Conservation (phyloP, 2,797 vertebrate species). For the Enteromius afrohamiltoni region DNA sequence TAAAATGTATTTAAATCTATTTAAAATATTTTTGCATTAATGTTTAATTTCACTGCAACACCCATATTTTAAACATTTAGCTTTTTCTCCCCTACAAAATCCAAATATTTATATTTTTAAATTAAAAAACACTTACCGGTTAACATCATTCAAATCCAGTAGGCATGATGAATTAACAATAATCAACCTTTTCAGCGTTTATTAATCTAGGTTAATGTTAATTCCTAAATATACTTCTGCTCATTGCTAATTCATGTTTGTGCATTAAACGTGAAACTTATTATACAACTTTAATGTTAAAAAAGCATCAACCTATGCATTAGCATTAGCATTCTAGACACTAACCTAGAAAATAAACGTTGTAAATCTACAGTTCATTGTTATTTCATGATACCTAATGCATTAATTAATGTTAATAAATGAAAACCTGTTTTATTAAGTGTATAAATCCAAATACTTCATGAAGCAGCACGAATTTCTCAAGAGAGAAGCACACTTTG, state of each 20-base stretch:
- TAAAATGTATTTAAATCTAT: not conserved
- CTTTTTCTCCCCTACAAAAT: not conserved
- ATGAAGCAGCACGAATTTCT: not conserved
- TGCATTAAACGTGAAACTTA: not conserved
- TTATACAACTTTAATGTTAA: not conserved
- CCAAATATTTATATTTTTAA: not conserved
- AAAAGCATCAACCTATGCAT: not conserved
- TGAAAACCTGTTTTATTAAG: not conserved
- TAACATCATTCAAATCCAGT: not conserved
- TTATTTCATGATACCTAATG: slow-evolving; percentile 1
- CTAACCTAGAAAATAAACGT: slow-evolving; percentile 1
- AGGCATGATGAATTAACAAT: not conserved
- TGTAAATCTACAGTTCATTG: not conserved
- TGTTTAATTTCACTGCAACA: not conserved
- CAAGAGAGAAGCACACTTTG: not conserved
- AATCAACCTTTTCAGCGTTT: not conserved
- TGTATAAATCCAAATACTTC: not conserved
- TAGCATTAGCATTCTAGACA: not conserved
- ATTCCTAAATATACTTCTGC: not conserved
- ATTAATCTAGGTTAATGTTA: not conserved
- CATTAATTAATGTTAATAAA: not conserved
- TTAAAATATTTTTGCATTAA: not conserved
- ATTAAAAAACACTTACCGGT: not conserved
- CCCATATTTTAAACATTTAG: not conserved
- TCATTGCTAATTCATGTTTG: not conserved